These are phyloP conservation scores for Lacanobia oleracea DNA, from an alignment of 2,888 invertebrate genomes.

Conservation along the genomic window DNA sequence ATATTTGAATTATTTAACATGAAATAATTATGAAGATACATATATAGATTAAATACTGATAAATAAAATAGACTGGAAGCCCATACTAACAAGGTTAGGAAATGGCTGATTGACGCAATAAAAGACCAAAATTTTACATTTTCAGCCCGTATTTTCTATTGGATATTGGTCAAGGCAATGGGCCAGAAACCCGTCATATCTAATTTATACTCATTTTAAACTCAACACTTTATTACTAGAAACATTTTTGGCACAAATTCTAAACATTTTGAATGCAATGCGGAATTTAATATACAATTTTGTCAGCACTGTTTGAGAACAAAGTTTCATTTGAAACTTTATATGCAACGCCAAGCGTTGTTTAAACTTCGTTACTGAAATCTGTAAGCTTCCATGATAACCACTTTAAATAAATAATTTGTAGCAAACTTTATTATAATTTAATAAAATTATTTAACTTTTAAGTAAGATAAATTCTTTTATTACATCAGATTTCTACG, in stretches of 20 bases:
- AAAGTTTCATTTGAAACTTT: slow-evolving; percentile 51
- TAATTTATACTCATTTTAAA: slow-evolving; percentile 17
- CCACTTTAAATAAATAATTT: slow-evolving; percentile 26
- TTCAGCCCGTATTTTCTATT: too few relatives aligned
- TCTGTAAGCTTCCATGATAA: slow-evolving; percentile 41
- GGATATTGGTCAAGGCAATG: background rate
- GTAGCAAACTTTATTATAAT: background rate
- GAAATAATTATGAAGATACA: too few relatives aligned
- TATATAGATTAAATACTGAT: too few relatives aligned
- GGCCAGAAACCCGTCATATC: slow-evolving; percentile 3
- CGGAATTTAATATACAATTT: slow-evolving; percentile 56
- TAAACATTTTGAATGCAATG: slow-evolving; percentile 50
- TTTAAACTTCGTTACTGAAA: slow-evolving; percentile 53
- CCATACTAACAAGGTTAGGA: too few relatives aligned
- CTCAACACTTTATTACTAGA: slow-evolving; percentile 9
- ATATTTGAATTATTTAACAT: too few relatives aligned
- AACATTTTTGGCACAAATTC: slow-evolving; percentile 57
- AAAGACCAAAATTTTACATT: too few relatives aligned
- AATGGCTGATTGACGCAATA: too few relatives aligned
- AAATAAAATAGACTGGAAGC: too few relatives aligned
- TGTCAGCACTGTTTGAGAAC: slow-evolving; percentile 50
- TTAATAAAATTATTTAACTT: too few relatives aligned
- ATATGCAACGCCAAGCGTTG: slow-evolving; percentile 50
- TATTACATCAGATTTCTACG: background rate
- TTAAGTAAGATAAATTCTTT: too few relatives aligned